phyloP scores from a whole-genome alignment of 2,797 vertebrate genomes.

The Eurystomus glaucurus region DNA sequence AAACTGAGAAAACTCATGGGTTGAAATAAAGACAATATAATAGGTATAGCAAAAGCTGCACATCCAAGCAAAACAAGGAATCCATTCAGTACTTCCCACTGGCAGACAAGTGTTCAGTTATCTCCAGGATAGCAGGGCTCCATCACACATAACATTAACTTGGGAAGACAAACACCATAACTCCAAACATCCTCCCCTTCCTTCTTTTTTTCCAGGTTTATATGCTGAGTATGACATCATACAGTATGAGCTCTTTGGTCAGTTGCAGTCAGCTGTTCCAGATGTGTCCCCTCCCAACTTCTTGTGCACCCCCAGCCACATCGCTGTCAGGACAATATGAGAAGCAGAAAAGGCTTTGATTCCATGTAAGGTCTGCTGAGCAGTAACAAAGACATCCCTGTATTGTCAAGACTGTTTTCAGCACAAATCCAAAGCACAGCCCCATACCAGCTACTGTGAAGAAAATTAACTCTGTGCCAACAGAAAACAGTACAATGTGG shows the following conservation, averaged over 20 bases:
- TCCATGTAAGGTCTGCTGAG: not conserved
- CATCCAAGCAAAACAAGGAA: not conserved
- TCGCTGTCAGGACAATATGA: not conserved
- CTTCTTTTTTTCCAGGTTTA: not conserved
- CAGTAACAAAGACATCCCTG: not conserved
- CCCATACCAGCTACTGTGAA: not conserved
- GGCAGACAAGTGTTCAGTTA: not conserved
- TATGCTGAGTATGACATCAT: not conserved
- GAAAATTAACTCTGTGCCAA: not conserved
- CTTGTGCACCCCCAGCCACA: not conserved
- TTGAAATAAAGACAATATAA: not conserved
- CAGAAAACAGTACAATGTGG: not conserved
- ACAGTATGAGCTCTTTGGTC: not conserved
- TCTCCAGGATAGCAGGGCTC: not conserved
- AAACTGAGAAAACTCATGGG: not conserved
- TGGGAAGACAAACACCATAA: not conserved
- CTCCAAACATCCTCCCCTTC: no score
- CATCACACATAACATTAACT: not conserved
- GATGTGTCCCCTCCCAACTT: not conserved
- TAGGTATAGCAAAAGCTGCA: not conserved
- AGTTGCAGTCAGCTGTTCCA: not conserved
- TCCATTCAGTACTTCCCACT: not conserved
- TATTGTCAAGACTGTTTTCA: not conserved
- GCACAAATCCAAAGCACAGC: not conserved
- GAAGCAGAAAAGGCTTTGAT: not conserved